Conservation (phyloP, 2,888 invertebrate genomes). For the Quadroppia sp. region DNA sequence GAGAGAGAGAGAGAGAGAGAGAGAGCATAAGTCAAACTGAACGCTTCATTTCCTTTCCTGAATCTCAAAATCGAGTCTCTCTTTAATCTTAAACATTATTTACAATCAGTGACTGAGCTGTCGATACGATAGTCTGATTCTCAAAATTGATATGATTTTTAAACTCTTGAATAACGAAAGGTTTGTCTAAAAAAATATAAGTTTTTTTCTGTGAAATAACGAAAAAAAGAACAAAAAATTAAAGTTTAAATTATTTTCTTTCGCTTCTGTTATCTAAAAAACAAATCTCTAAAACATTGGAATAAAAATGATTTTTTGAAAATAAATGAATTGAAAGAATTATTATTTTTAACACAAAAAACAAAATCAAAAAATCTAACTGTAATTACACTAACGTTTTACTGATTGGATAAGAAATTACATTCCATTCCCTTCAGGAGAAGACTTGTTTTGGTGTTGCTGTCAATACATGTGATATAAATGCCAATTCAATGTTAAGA, state of each 20-base stretch:
- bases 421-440: not conserved
- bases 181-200: not conserved
- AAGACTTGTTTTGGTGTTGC: not conserved
- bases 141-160: constrained; percentile 7
- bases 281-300: not conserved
- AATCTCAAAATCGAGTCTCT: no score
- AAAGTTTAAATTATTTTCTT: not conserved
- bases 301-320: not conserved
- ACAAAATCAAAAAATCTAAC: not conserved
- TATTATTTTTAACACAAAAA: not conserved
- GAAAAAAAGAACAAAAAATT: no score
- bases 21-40: not conserved
- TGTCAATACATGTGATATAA: not conserved
- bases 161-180: not conserved
- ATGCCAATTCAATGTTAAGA: not conserved
- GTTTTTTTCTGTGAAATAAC: no score
- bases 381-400: not conserved
- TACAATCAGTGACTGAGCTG: not conserved
- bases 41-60: constrained; percentile 6
- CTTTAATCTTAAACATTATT: no score
- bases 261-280: not conserved
- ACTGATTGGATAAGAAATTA: not conserved
- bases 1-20: not conserved
- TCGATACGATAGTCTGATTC: constrained; percentile 9
- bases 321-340: not conserved